phyloP scores from a whole-genome alignment of 2,113 vertebrate species.

The Excalfactoria chinensis region DNA sequence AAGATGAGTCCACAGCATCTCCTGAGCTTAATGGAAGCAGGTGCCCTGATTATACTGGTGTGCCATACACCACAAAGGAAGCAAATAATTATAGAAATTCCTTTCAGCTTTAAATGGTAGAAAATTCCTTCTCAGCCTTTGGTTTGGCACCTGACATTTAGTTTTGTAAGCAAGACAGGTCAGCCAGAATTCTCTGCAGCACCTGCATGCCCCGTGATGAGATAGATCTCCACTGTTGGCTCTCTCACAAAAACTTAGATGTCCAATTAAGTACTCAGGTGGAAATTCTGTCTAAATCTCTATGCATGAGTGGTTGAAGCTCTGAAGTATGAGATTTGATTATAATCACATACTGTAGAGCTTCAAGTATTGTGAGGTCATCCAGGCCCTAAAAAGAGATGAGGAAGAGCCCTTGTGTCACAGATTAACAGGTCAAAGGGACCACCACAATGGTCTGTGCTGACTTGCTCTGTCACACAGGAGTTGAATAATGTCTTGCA shows the following conservation, averaged over 20 bases:
- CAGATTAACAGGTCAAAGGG: background rate
- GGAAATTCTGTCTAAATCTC: conserved; percentile 1
- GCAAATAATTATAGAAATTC: too few species aligned
- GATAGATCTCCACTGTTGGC: background rate
- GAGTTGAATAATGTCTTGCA: background rate
- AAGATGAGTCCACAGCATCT: background rate
- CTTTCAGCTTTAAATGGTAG: background rate
- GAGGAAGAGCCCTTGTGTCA: background rate
- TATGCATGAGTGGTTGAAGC: background rate
- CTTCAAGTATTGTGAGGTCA: background rate
- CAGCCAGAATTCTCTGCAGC: background rate
- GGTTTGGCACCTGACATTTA: background rate
- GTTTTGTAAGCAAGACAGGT: background rate
- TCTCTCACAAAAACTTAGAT: background rate
- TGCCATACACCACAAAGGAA: background rate
- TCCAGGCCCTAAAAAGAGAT: background rate
- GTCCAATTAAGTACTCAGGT: conserved; percentile 5
- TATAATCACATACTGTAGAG: background rate
- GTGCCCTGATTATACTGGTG: background rate
- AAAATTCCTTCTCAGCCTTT: background rate
- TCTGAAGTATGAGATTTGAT: conserved; percentile 11
- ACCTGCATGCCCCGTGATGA: background rate
- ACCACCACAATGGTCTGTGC: rapidly evolving
- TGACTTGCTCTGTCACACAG: rapidly evolving
- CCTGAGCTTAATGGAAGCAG: background rate